A percentile compares a stretch with the other conserved stretches of the same genome.
phyloP scores from a whole-genome alignment of 2,113 vertebrate genomes.

The Abramis brama region DNA sequence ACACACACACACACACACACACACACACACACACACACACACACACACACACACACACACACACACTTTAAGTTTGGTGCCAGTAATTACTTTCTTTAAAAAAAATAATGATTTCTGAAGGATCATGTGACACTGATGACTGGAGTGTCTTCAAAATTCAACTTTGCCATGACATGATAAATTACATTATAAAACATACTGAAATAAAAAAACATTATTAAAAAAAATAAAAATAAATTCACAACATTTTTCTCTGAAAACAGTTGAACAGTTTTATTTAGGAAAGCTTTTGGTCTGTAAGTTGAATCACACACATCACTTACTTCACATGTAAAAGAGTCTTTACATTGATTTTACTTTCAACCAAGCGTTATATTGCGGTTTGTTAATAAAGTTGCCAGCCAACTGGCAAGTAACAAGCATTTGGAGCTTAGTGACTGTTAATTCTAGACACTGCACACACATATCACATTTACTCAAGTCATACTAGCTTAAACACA shows the following conservation, averaged over 20 bases:
- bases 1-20: neutral
- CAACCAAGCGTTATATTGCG: neutral
- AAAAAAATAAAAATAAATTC: no score
- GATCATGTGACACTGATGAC: no score
- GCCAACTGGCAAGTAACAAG: neutral
- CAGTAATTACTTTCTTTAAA: no score
- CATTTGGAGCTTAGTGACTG: neutral
- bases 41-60: no score
- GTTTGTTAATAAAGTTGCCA: neutral
- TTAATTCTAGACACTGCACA: neutral
- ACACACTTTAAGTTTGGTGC: no score
- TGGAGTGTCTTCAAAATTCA: no score
- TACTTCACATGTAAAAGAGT: neutral
- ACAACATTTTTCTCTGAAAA: no score
- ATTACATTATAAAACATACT: no score
- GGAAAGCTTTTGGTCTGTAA: neutral
- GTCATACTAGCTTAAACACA: constrained; percentile 22
- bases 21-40: neutral
- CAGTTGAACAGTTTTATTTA: no score
- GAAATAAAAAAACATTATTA: no score
- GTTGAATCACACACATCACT: neutral
- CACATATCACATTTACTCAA: constrained; percentile 20
- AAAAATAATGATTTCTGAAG: no score
- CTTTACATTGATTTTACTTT: neutral
- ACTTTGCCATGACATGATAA: no score